Evolutionary conservation across 2,113 vertebrate species (phyloP).

Genomic region (Malurus melanocephalus): DNA sequence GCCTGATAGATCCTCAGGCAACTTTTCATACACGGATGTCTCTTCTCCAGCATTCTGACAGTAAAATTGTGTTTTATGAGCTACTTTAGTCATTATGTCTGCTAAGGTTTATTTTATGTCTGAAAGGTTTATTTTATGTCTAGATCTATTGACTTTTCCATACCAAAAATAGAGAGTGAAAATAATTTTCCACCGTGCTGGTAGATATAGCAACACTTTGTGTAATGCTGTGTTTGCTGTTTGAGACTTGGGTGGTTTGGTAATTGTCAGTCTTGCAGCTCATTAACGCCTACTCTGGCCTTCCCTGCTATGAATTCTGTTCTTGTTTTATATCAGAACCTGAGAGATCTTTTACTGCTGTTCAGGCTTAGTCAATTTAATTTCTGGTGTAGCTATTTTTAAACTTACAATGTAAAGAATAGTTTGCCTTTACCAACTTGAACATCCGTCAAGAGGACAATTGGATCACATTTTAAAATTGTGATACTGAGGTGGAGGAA

Average conservation of each 20-base stretch:
- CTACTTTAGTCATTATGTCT: neutral
- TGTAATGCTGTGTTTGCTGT: neutral
- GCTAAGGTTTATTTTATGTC: neutral
- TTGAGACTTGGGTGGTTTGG: neutral
- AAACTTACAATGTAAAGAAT: neutral
- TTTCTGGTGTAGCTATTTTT: slow-evolving; percentile 7
- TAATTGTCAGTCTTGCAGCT: neutral
- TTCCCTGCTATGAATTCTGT: neutral
- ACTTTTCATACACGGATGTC: accelerated
- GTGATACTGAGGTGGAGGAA: neutral
- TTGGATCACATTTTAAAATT: neutral
- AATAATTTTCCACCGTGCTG: neutral
- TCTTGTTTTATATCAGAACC: neutral
- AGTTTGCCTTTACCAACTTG: neutral
- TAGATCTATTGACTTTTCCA: neutral
- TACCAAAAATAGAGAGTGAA: neutral
- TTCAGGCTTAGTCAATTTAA: neutral
- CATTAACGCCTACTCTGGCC: neutral
- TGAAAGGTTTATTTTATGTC: neutral
- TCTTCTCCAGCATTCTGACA: neutral
- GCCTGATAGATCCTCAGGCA: neutral
- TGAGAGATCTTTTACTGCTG: neutral
- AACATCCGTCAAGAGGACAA: neutral
- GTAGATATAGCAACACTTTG: neutral
- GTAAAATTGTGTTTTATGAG: neutral